These are phyloP conservation scores for Sepiola atlantica DNA, from an alignment of 2,888 invertebrate genomes.

Conservation along the genomic window DNA sequence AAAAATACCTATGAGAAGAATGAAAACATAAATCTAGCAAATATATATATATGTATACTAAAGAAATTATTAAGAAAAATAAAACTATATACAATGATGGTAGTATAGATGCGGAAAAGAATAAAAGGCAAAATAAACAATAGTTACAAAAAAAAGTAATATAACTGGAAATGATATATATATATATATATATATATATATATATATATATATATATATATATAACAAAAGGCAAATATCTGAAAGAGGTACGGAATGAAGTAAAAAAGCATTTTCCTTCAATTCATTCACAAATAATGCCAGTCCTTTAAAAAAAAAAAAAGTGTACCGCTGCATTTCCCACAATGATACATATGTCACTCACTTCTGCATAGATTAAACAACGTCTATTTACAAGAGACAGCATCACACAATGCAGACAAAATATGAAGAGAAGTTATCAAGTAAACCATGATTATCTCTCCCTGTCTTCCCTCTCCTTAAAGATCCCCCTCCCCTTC, in stretches of 20 bases:
- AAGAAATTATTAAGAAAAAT: not conserved
- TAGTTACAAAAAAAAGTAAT: too few species aligned
- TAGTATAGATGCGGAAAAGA: not conserved
- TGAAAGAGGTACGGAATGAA: not conserved
- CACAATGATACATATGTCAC: constrained; percentile 1
- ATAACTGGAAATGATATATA: not conserved
- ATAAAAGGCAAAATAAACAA: not conserved
- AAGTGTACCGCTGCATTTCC: not conserved
- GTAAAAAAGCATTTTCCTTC: constrained; percentile 14
- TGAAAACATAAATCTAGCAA: not conserved
- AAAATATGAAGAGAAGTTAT: constrained; percentile 4
- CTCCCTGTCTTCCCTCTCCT: not conserved
- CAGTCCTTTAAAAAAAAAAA: not conserved
- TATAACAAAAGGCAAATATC: not conserved
- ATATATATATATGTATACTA: not conserved
- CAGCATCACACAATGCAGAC: constrained; percentile 7
- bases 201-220: not conserved
- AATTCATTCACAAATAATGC: constrained; percentile 32
- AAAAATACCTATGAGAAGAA: not conserved
- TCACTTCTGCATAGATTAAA: not conserved
- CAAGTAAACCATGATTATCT: not conserved
- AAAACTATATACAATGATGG: not conserved
- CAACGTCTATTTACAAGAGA: constrained; percentile 15
- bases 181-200: not conserved
- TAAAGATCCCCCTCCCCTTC: too few species aligned